Percentiles rank a stretch among this genome's conserved stretches.
These are phyloP conservation scores for Scartelaos histophorus DNA, from an alignment of 2,113 vertebrate species.

Conservation along the genomic window DNA sequence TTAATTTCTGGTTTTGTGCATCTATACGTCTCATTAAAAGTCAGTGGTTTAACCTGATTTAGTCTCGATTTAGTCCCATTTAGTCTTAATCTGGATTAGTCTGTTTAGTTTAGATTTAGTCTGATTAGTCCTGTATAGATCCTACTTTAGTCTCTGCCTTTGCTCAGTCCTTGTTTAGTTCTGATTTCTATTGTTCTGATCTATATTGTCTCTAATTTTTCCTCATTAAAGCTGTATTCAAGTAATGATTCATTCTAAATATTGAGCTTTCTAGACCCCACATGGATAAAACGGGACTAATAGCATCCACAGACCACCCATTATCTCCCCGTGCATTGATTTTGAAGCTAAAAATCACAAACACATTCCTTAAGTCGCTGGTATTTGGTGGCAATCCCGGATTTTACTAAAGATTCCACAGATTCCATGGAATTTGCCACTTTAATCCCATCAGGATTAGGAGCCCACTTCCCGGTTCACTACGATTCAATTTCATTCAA, in stretches of 20 bases:
- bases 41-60: background rate
- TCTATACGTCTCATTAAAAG: too few species aligned
- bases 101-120: background rate
- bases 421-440: slow-evolving; percentile 67
- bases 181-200: too few species aligned
- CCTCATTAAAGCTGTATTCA: background rate
- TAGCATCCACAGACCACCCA: background rate
- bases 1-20: too few species aligned
- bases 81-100: background rate
- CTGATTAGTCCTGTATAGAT: too few species aligned
- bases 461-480: slow-evolving; percentile 13
- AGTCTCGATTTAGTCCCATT: background rate
- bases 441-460: slow-evolving; percentile 71
- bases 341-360: background rate
- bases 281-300: background rate
- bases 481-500: background rate
- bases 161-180: background rate
- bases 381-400: slow-evolving; percentile 52
- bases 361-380: slow-evolving; percentile 36
- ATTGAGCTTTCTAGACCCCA: background rate
- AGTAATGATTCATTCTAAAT: background rate
- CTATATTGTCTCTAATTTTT: too few species aligned
- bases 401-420: slow-evolving; percentile 70
- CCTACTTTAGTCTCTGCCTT: too few species aligned
- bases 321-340: background rate